phyloP scores from a whole-genome alignment of 2,797 vertebrate species.

The Lemur catta region DNA sequence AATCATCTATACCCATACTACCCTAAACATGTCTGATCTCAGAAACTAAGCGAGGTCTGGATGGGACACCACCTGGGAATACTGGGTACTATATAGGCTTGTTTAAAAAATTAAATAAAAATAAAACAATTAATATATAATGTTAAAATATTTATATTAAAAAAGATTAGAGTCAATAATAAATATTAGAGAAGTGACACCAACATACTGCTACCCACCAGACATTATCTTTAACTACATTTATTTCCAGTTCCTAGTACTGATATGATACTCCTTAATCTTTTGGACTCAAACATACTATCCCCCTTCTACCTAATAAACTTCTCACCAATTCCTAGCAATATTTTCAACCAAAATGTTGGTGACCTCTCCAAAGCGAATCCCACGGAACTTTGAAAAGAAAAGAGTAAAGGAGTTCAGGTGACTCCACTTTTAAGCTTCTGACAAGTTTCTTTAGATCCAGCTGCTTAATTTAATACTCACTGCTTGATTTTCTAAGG shows the following conservation, averaged over 20 bases:
- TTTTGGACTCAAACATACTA: background rate
- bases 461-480: background rate
- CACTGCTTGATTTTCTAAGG: slow-evolving; percentile 39
- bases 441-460: slow-evolving; percentile 16
- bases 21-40: too few relatives aligned
- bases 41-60: too few relatives aligned
- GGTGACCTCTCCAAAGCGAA: slow-evolving; percentile 6
- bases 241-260: slow-evolving; percentile 1
- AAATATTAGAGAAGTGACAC: background rate
- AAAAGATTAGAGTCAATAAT: background rate
- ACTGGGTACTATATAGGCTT: too few relatives aligned
- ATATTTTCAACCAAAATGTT: slow-evolving; percentile 38
- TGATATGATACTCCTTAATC: background rate
- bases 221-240: slow-evolving; percentile 1
- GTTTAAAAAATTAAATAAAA: background rate
- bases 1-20: background rate
- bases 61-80: too few relatives aligned
- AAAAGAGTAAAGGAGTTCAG: background rate
- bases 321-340: background rate
- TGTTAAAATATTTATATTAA: too few relatives aligned
- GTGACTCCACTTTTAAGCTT: slow-evolving; percentile 14
- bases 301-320: background rate
- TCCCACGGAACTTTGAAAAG: slow-evolving; percentile 2
- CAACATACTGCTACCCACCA: background rate
- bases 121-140: background rate